These are phyloP conservation scores for Prolemur simus DNA, from an alignment of 2,113 vertebrate genomes.

Conservation along the genomic window DNA sequence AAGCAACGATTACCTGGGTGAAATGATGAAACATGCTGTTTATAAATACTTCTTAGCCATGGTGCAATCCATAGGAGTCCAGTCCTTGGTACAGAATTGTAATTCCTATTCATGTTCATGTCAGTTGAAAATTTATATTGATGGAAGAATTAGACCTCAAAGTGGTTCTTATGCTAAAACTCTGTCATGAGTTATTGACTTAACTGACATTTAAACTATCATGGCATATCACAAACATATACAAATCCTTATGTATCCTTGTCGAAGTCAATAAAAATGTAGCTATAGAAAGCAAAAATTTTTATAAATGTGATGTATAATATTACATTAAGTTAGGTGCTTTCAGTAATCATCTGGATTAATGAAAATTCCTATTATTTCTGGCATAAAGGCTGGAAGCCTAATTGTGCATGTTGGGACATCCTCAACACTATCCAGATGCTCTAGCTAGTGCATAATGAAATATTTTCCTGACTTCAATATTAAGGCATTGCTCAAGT, in stretches of 20 bases:
- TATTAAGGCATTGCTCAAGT: not conserved
- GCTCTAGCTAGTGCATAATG: not conserved
- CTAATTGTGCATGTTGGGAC: constrained; percentile 39
- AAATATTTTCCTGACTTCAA: constrained; percentile 15
- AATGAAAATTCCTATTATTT: constrained; percentile 52
- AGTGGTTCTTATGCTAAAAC: constrained; percentile 55
- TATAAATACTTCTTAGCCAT: constrained; percentile 28
- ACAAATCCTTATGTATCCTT: constrained; percentile 18
- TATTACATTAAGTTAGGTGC: not conserved
- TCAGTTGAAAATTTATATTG: constrained; percentile 57
- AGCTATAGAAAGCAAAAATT: not conserved
- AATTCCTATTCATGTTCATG: constrained; percentile 54
- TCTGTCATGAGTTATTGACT: constrained; percentile 53
- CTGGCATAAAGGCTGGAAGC: constrained; percentile 25
- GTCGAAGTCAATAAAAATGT: constrained; percentile 45
- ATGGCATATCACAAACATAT: not conserved
- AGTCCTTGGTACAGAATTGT: not conserved
- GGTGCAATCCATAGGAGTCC: constrained; percentile 34
- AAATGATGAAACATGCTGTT: constrained; percentile 47
- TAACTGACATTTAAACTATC: constrained; percentile 64
- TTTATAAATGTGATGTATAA: not conserved
- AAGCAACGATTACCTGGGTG: constrained; percentile 38
- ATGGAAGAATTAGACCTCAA: constrained; percentile 52
- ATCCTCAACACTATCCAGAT: not conserved
- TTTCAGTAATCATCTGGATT: constrained; percentile 52